Conservation (phyloP, 2,888 invertebrate species). For the Dyspetes luteomarginatus region DNA sequence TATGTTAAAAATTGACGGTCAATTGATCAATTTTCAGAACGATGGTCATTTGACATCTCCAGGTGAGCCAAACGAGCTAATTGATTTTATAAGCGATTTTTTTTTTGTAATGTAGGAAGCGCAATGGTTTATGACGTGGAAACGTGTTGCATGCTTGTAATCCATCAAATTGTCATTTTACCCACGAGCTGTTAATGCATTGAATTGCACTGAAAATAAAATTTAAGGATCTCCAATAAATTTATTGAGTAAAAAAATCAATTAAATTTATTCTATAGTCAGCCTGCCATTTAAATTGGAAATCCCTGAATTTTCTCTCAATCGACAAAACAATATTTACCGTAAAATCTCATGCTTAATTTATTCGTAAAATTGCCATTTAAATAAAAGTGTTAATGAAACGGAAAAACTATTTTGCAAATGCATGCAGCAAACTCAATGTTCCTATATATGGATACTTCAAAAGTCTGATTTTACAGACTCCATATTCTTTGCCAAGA, state of each 20-base stretch:
- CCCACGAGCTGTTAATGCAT: slow-evolving; percentile 16
- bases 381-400: slow-evolving; percentile 1
- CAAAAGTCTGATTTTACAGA: slow-evolving; percentile 2
- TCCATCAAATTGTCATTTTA: slow-evolving; percentile 22
- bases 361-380: not conserved
- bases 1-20: too few species aligned
- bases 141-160: slow-evolving; percentile 21
- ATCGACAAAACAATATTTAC: slow-evolving; percentile 26
- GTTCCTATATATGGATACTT: slow-evolving; percentile 15
- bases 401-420: slow-evolving; percentile 19
- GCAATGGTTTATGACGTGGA: slow-evolving; percentile 31
- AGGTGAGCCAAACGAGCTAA: too few species aligned
- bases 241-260: not conserved
- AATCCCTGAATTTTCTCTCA: slow-evolving; percentile 3
- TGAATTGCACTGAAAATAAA: slow-evolving; percentile 11
- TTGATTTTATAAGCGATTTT: too few species aligned
- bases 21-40: too few species aligned
- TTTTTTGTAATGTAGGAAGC: slow-evolving; percentile 17
- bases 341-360: slow-evolving; percentile 49
- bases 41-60: too few species aligned
- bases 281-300: not conserved
- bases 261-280: not conserved
- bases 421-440: slow-evolving; percentile 60
- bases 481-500: slow-evolving; percentile 16
- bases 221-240: slow-evolving; percentile 12